phyloP scores from a whole-genome alignment of 2,888 invertebrate species.

The Drosophila phalerata region DNA sequence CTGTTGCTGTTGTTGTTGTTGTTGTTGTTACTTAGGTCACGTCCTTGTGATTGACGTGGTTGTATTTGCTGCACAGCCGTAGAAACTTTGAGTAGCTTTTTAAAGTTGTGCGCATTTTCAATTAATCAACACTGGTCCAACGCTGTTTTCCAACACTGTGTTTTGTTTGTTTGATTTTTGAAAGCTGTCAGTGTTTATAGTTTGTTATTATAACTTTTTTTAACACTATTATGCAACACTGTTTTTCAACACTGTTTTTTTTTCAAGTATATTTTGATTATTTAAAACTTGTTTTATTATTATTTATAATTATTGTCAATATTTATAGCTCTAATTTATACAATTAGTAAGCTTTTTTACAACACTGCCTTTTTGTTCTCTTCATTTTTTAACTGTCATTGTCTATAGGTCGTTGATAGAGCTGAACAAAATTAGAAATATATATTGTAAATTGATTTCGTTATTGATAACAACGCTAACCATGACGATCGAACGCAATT shows the following conservation, averaged over 20 bases:
- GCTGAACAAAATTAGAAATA: too few relatives aligned
- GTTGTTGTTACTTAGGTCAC: slow-evolving; percentile 52
- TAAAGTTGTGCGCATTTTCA: slow-evolving; percentile 69
- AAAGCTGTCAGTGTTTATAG: neutral
- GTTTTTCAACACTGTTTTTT: neutral
- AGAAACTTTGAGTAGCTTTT: slow-evolving; percentile 43
- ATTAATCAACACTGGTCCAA: slow-evolving; percentile 12
- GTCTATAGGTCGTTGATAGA: slow-evolving; percentile 21
- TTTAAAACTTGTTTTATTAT: neutral
- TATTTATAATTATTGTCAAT: neutral
- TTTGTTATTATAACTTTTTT: neutral
- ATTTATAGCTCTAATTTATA: neutral
- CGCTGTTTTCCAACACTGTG: slow-evolving; percentile 25
- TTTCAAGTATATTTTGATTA: neutral
- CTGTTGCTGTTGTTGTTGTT: neutral
- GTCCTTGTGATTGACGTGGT: slow-evolving; percentile 67
- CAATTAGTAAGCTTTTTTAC: neutral
- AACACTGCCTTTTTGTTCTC: neutral
- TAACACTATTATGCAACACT: neutral
- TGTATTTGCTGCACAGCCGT: slow-evolving; percentile 63
- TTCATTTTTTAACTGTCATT: slow-evolving; percentile 7
- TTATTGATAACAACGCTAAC: slow-evolving; percentile 3
- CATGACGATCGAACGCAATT: slow-evolving; percentile 8
- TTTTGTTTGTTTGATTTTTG: neutral
- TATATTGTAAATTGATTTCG: slow-evolving; percentile 3